Evolutionary conservation across 2,888 invertebrate genomes (phyloP), one percentile per base, ranked within the genome.

Genomic region (Epistrophella euchroma): DNA sequence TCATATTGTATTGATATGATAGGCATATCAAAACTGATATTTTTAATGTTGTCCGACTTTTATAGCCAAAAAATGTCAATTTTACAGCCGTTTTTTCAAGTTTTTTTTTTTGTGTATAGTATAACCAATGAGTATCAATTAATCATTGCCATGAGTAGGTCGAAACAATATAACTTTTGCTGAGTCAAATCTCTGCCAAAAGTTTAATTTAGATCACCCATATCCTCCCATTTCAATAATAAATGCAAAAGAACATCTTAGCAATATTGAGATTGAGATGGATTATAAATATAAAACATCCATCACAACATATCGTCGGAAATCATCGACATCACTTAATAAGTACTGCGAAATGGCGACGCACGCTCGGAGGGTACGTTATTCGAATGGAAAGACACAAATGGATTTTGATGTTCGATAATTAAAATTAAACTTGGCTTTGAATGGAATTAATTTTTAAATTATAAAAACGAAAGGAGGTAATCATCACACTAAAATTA

Each of bases 121-220:
- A n/a, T n/a, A 17, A 13, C 22, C 11, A 50, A 50, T 52, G 22
- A 13, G 58, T 60, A 32, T 60, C 15, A 60, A 60, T 60, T 37
- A 60, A 60, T 60, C 13, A 60, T 58, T 35, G 35, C 56, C 17
- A 32, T 10, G 13, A 35, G 32, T 58, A 17, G 17, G 35, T 58
- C 17, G 35, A 35, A 55, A 35, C 17, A 22, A 22, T 60, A 37
- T 32, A n/a, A n/a, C 10, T 56, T 32, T 22, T 37, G 58, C 58
- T 22, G 37, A 35, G 15, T 35, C 19, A 17, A 28, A 56, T 35
- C 10, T 15, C 15, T 32, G 32, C 19, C 40, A 15, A n/a, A 60
- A 40, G 19, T 37, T 22, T 37, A 17, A 58, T 58, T 35, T 58
- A 17, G 32, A 58, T 35, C n/a, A 19, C 19, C 28, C 32, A n/a